Conservation (phyloP, 2,888 invertebrate species). For the Myathropa florea region DNA sequence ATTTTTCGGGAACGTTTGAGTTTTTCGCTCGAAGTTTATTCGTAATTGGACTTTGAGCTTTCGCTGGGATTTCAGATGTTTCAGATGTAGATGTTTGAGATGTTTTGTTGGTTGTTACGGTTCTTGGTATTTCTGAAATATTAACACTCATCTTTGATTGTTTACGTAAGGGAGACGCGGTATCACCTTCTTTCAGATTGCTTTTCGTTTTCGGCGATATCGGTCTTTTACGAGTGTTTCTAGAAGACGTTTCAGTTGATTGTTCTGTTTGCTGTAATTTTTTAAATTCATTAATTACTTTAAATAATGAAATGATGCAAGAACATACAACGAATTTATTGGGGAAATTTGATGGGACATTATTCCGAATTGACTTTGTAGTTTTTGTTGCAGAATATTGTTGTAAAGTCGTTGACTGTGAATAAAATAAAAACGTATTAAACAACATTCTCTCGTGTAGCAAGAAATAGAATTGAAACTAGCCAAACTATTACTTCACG, state of each 20-base stretch:
- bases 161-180: conserved; percentile 74
- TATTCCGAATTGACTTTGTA: conserved; percentile 41
- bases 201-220: conserved; percentile 69
- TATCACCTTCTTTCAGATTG: conserved; percentile 43
- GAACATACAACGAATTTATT: conserved; percentile 19
- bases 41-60: conserved; percentile 8
- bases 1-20: conserved; percentile 48
- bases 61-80: background rate
- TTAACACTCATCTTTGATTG: conserved; percentile 72
- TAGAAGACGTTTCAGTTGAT: conserved; percentile 21
- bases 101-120: conserved; percentile 1
- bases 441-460: background rate
- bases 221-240: conserved; percentile 51
- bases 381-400: background rate
- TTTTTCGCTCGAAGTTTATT: conserved; percentile 49
- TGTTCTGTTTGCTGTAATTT: conserved; percentile 6
- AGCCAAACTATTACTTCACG: background rate
- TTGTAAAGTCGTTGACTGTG: background rate
- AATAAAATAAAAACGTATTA: background rate
- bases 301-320: background rate
- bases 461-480: background rate
- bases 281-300: background rate
- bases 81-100: background rate
- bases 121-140: conserved; percentile 50
- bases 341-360: background rate